phyloP scores from a whole-genome alignment of 2,888 invertebrate genomes.

The Lasioglossum villosulum region DNA sequence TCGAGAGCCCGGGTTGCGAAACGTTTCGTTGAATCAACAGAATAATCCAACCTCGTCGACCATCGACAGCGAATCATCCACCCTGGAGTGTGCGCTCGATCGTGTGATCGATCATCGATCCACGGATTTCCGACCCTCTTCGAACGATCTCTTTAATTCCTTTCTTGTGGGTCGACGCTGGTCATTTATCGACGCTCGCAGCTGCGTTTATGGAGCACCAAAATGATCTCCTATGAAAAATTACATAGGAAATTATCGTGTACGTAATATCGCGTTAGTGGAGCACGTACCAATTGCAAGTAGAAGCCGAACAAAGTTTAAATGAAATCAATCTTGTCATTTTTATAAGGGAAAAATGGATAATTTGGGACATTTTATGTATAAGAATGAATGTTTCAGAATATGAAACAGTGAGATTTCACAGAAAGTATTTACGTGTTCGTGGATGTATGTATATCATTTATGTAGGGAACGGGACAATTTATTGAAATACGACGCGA shows the following conservation, averaged over 20 bases:
- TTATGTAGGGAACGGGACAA: not conserved
- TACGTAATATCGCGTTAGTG: no score
- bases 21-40: slow-evolving; percentile 65
- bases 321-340: no score
- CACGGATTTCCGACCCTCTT: not conserved
- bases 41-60: slow-evolving; percentile 59
- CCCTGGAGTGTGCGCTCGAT: not conserved
- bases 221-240: not conserved
- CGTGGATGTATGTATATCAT: not conserved
- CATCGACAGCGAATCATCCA: slow-evolving; percentile 26
- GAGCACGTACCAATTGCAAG: no score
- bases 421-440: not conserved
- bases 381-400: no score
- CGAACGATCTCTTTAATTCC: not conserved
- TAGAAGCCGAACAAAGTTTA: no score
- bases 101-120: slow-evolving; percentile 25
- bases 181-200: no score
- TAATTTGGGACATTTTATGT: no score
- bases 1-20: slow-evolving; percentile 27
- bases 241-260: no score
- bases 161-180: no score
- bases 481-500: not conserved
- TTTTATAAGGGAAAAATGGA: no score
- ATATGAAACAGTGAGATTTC: no score
- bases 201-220: not conserved